Base-by-base conservation (phyloP, 2,113 vertebrate genomes). In the Myiozetetes cayanensis region DNA sequence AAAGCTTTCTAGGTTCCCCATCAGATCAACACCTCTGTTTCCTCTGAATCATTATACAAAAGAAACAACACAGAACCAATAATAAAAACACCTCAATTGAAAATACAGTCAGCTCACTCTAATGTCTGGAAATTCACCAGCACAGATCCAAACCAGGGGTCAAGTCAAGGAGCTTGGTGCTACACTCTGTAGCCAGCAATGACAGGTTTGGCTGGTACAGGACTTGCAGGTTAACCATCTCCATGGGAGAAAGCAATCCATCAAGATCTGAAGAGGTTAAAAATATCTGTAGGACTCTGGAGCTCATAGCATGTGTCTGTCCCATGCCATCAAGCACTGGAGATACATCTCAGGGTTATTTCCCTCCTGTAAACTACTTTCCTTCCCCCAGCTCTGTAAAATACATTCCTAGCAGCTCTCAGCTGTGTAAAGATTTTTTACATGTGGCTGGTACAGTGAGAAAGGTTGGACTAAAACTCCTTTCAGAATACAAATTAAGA, bases 1-100 rank as follows among this genome's bases (percentile, higher is more conserved):
- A 93, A 87, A 31, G 61, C 52, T 93, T 93, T 93, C 75, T 77
- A 88, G 52, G 75, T 72, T 94, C 65, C 52, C 41, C 76, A 59
- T 86, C 65, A 89, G 90, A 91, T 86, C 88, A 94, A 96, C 85
- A 96, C 61, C 74, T 72, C 90, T 89, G 28, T 93, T 94, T 96
- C 81, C 71, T 87, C 70, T 87, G 84, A 94, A 81, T 94, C 53
- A 79, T 53, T 75, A 72, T 8, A 87, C 0, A 1, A 30, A 86
- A 92, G 58, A 90, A 86, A 63, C 15, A 95, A 80, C 22, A 93
- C 9, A 73, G 78, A 88, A 86, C 3, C 12, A 23, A 85, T n/a
- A 86, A 61, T 61, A 92, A 92, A 92, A 96, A 25, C 0, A 3
- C 24, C 33, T 8, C 43, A 59, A 1, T 1, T 92, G 53, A 33